phyloP scores from a whole-genome alignment of 2,888 invertebrate genomes.

The Agriopis aurantiaria region DNA sequence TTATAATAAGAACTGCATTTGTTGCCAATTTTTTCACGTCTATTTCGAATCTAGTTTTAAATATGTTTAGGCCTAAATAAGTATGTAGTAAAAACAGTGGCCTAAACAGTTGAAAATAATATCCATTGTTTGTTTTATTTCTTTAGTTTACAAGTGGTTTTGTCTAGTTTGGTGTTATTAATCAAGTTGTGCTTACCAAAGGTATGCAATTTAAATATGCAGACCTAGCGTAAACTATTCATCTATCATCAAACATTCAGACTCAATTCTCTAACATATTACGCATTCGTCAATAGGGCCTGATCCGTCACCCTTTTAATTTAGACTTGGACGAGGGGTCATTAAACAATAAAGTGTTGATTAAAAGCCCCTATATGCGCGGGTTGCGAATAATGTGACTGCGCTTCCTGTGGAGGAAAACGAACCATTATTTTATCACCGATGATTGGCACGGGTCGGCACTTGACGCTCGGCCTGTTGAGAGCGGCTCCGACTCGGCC shows the following conservation, averaged over 20 bases:
- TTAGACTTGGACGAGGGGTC: conserved; percentile 84
- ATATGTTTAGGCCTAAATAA: too few species aligned
- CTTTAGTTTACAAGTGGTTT: too few species aligned
- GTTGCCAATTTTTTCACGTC: too few species aligned
- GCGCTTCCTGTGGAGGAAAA: conserved; percentile 75
- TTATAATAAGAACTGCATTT: too few species aligned
- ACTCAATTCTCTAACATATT: conserved; percentile 78
- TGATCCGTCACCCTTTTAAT: conserved; percentile 86
- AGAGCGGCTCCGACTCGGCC: conserved; percentile 44
- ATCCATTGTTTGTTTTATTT: too few species aligned
- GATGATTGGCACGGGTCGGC: conserved; percentile 79
- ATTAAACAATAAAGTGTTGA: conserved; percentile 87
- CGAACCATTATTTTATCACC: conserved; percentile 82
- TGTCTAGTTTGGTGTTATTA: too few species aligned
- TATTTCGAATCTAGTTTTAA: too few species aligned
- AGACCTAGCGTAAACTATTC: conserved; percentile 54
- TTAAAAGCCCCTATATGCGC: conserved; percentile 86
- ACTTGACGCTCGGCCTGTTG: conserved; percentile 51
- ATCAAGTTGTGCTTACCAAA: too few species aligned
- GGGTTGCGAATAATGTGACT: conserved; percentile 77
- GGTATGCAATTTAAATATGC: background rate
- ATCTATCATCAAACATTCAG: conserved; percentile 79
- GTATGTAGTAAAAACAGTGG: too few species aligned
- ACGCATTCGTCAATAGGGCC: conserved; percentile 83
- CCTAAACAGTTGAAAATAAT: too few species aligned